These are phyloP conservation scores for Calameuta idolon DNA, from an alignment of 2,888 invertebrate genomes.

Conservation along the genomic window DNA sequence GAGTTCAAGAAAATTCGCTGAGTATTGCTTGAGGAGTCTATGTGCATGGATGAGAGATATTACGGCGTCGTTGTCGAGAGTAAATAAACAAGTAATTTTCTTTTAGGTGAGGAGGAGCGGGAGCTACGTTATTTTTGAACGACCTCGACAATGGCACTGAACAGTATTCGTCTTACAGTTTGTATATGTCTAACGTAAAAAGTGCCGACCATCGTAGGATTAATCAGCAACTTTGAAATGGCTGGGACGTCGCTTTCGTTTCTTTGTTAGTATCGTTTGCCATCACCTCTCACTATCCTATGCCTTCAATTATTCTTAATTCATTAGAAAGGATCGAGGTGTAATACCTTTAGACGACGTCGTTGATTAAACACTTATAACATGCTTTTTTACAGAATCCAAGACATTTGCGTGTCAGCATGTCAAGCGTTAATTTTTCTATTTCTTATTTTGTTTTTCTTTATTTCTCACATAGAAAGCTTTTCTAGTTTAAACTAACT, in stretches of 20 bases:
- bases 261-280: background rate
- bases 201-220: background rate
- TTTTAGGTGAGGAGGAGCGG: background rate
- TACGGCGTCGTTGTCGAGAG: background rate
- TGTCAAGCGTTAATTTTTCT: slow-evolving; percentile 38
- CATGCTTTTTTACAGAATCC: background rate
- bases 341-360: background rate
- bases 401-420: background rate
- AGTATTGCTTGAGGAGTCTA: background rate
- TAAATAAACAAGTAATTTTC: background rate
- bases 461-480: slow-evolving; percentile 23
- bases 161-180: background rate
- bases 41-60: background rate
- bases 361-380: background rate
- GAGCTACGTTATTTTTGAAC: background rate
- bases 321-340: background rate
- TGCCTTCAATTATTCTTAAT: background rate
- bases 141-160: background rate
- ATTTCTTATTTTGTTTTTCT: background rate
- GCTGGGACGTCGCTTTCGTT: background rate
- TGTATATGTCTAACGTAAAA: background rate
- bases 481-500: slow-evolving; percentile 32
- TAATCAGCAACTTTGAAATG: background rate
- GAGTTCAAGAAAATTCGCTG: background rate
- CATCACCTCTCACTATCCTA: background rate